phyloP scores from a whole-genome alignment of 2,888 invertebrate genomes.

The Drosophila melanosoma region DNA sequence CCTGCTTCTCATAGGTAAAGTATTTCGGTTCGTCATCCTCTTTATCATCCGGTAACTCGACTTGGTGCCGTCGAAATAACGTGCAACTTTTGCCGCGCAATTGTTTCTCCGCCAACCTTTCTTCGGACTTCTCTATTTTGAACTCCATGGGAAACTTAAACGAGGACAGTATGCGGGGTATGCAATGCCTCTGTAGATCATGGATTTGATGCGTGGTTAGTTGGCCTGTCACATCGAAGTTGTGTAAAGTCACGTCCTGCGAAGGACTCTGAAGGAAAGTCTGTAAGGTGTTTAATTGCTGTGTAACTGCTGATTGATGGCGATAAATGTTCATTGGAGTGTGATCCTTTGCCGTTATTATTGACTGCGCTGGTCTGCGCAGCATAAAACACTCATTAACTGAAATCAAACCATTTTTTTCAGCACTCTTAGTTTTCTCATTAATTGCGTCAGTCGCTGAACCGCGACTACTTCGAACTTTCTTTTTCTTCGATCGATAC shows the following conservation, averaged over 20 bases:
- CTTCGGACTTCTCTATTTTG: constrained; percentile 45
- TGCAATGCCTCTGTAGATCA: constrained; percentile 48
- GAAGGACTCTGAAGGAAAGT: background rate
- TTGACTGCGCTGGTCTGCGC: background rate
- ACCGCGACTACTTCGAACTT: background rate
- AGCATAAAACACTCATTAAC: background rate
- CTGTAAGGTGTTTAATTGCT: background rate
- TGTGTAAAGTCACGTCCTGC: background rate
- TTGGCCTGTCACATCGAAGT: constrained; percentile 29
- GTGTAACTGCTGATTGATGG: background rate
- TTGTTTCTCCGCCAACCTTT: constrained; percentile 17
- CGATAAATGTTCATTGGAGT: constrained; percentile 46
- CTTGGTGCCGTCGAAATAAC: constrained; percentile 21
- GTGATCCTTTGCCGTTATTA: background rate
- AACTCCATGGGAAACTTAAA: constrained; percentile 78
- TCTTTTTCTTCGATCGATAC: background rate
- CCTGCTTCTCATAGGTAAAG: constrained; percentile 62
- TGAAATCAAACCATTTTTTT: background rate
- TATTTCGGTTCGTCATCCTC: background rate
- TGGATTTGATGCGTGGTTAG: constrained; percentile 33
- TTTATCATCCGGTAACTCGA: background rate
- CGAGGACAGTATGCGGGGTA: constrained; percentile 79
- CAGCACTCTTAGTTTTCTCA: background rate
- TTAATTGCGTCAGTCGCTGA: too few relatives aligned
- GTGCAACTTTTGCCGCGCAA: background rate